Evolutionary conservation across 2,888 invertebrate species (phyloP).

Genomic region (Oegoconia quadripuncta): DNA sequence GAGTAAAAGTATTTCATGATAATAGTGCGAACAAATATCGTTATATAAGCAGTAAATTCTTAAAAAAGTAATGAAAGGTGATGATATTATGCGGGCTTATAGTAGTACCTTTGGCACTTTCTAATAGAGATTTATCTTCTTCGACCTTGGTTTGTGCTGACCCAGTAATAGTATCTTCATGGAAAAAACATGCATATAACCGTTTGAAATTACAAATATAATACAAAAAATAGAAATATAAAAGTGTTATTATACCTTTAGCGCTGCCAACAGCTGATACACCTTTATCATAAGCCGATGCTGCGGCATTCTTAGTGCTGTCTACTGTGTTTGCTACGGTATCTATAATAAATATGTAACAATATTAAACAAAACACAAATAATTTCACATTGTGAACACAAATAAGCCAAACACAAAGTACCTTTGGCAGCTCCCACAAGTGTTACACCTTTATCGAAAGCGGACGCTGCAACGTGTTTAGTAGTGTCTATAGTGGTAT

Average conservation of each 20-base stretch:
- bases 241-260: conserved; percentile 11
- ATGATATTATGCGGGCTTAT: too few relatives aligned
- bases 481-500: conserved; percentile 43
- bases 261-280: conserved; percentile 13
- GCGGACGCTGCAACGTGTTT: conserved; percentile 37
- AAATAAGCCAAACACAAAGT: conserved; percentile 9
- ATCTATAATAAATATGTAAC: conserved; percentile 27
- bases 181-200: too few relatives aligned
- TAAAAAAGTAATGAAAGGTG: too few relatives aligned
- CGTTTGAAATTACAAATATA: background rate
- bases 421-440: conserved; percentile 43
- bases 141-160: too few relatives aligned
- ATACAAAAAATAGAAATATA: background rate
- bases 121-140: too few relatives aligned
- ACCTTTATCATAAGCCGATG: conserved; percentile 13
- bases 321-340: conserved; percentile 26
- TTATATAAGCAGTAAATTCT: too few relatives aligned
- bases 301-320: conserved; percentile 13
- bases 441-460: conserved; percentile 30
- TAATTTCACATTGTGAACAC: background rate
- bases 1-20: too few relatives aligned
- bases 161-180: too few relatives aligned
- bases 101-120: too few relatives aligned
- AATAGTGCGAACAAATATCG: too few relatives aligned
- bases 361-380: background rate